Evolutionary conservation across 2,113 vertebrate genomes (phyloP).

Genomic region (Cynoglossus semilaevis): DNA sequence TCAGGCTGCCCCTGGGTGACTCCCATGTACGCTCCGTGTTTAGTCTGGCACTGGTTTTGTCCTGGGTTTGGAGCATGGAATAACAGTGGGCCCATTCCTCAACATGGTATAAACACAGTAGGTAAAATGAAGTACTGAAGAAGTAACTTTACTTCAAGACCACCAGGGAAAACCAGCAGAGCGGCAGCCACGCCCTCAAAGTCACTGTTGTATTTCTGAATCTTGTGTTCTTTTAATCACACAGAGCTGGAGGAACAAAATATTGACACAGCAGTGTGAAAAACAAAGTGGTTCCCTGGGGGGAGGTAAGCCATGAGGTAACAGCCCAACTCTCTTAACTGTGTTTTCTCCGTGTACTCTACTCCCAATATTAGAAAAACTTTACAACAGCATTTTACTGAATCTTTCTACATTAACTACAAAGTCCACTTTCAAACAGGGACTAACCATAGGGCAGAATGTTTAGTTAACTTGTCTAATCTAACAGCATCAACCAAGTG

Average conservation of each 20-base stretch:
- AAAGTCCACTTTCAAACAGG: background rate
- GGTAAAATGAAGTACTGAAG: conserved; percentile 15
- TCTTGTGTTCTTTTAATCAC: conserved; percentile 29
- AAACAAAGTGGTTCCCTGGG: conserved; percentile 3
- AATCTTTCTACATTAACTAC: too few relatives aligned
- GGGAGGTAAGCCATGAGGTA: background rate
- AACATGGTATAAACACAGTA: conserved; percentile 46
- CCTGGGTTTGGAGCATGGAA: conserved; percentile 32
- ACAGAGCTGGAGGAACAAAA: conserved; percentile 23
- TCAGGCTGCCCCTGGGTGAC: conserved; percentile 44
- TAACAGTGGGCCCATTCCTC: conserved; percentile 40
- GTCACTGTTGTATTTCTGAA: background rate
- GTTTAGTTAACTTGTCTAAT: background rate
- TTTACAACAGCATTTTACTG: background rate
- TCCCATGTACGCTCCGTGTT: conserved; percentile 58
- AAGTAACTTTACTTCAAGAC: conserved; percentile 30
- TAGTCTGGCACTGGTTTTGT: conserved; percentile 58
- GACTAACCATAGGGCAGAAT: background rate
- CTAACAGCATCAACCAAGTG: conserved; percentile 9
- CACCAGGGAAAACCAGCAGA: conserved; percentile 20
- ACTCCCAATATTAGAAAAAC: background rate
- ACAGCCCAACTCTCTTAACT: conserved; percentile 11
- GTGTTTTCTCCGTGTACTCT: conserved; percentile 16
- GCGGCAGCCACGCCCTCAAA: conserved; percentile 1
- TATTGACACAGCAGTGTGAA: conserved; percentile 39